phyloP scores from a whole-genome alignment of 2,888 invertebrate species.

The Plagiodera versicolora region DNA sequence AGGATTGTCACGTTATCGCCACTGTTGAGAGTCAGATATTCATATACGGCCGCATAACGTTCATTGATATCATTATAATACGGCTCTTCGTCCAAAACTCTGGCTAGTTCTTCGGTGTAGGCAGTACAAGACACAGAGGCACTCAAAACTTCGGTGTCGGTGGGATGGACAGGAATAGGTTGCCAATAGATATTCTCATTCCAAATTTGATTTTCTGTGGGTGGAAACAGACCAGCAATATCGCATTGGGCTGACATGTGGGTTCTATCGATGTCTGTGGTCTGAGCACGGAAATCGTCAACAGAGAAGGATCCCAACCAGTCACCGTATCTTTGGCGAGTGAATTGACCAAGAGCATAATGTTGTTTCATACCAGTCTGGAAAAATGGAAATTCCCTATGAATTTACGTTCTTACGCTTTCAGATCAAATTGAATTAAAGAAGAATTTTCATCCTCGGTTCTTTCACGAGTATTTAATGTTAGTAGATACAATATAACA shows the following conservation, averaged over 20 bases:
- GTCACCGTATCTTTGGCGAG: constrained; percentile 67
- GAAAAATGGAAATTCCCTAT: not conserved
- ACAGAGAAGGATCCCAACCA: constrained; percentile 58
- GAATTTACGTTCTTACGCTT: not conserved
- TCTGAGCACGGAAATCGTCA: constrained; percentile 60
- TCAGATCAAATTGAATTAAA: too few species aligned
- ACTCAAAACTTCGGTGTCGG: constrained; percentile 53
- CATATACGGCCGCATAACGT: constrained; percentile 62
- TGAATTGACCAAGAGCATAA: constrained; percentile 69
- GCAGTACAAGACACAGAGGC: constrained; percentile 10
- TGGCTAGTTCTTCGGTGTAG: not conserved
- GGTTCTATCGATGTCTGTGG: constrained; percentile 83
- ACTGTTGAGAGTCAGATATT: constrained; percentile 62
- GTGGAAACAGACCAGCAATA: constrained; percentile 73
- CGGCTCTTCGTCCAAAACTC: constrained; percentile 2
- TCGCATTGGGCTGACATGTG: constrained; percentile 80
- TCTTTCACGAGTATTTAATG: too few species aligned
- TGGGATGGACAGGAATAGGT: constrained; percentile 71
- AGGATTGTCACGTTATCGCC: constrained; percentile 62
- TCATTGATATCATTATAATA: constrained; percentile 53
- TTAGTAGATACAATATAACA: too few species aligned
- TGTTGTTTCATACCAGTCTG: constrained; percentile 69
- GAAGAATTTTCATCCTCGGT: too few species aligned
- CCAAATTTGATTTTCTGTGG: constrained; percentile 61
- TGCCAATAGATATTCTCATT: constrained; percentile 64